Conservation (phyloP, 1,140 invertebrate species). For the Antheraea pernyi region DNA sequence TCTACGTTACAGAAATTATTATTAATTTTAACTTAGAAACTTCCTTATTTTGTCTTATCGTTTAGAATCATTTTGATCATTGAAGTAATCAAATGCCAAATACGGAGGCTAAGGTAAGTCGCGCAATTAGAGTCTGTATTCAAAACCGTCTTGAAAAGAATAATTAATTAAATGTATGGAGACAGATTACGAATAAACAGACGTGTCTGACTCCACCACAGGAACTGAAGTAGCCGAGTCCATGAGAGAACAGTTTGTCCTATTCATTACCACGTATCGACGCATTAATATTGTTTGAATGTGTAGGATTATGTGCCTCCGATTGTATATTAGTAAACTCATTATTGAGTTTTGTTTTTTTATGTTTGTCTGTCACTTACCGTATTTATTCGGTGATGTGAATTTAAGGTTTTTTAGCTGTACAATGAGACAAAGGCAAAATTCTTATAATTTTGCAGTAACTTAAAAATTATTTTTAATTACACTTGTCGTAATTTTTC, state of each 20-base stretch:
- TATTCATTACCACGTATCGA: slow-evolving; percentile 7
- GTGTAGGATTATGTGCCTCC: background rate
- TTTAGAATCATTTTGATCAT: too few relatives aligned
- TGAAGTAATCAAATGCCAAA: too few relatives aligned
- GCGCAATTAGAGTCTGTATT: too few relatives aligned
- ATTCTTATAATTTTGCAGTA: too few relatives aligned
- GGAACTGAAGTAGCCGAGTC: background rate
- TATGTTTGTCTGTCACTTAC: slow-evolving; percentile 11
- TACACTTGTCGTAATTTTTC: too few relatives aligned
- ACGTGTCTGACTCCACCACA: background rate
- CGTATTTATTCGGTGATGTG: background rate
- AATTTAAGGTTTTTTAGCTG: background rate
- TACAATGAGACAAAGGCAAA: background rate
- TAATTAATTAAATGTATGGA: background rate
- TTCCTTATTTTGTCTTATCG: too few relatives aligned
- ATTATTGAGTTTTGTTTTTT: slow-evolving; percentile 4
- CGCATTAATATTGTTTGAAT: slow-evolving; percentile 9
- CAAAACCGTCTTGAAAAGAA: too few relatives aligned
- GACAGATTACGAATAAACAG: background rate
- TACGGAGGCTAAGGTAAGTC: too few relatives aligned
- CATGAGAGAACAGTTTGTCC: slow-evolving; percentile 5
- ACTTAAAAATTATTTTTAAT: too few relatives aligned
- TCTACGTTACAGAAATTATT: too few relatives aligned
- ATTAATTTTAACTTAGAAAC: too few relatives aligned
- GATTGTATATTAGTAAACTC: slow-evolving; percentile 10